Base-by-base conservation (phyloP, 1,140 invertebrate species). In the Pseudachorutes palmiensis region DNA sequence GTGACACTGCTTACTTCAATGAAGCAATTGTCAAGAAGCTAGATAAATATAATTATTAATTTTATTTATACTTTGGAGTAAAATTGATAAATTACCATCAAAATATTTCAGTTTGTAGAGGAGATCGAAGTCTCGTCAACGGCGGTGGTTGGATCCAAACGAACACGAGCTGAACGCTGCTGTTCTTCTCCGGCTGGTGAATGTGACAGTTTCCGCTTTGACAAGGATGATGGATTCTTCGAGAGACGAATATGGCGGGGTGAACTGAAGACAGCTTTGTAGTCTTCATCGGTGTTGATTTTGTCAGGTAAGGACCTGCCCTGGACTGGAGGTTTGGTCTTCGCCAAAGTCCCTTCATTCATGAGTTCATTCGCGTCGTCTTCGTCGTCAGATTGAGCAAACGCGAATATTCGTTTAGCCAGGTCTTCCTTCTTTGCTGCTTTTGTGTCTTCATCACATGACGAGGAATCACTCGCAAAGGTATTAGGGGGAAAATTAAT, bases 11-110 rank as follows among this genome's bases (percentile, higher is more conserved):
- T 57, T 57, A 22, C 19, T 22, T 57, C 22, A 9, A 28, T 57
- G 26, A 57, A 57, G 55, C 36, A 57, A 57, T 57, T 22, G 26
- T 22, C 19, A 57, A 22, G 55, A 57, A 57, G 24, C 55, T 57
- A 22, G 55, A 57, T 57, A 57, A n/a, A 14, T 22, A 28, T 57
- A 28, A n/a, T 14, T 28, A 28, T 14, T 57, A n/a, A 57, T 12
- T 12, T 45, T 12, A 45, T 45, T 45, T 45, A 12, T 45, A 45
- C 36, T 45, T 45, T 45, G 9, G 19, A 45, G 36, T 45, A 12
- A 12, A 45, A 9, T 45, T 45, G 9, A 12, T 19, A 45, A 45
- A 45, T 45, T 45, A 45, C 36, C 36, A 12, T 45, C 36, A 19
- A 19, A 45, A 45, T 45, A 45, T 12, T 12, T 45, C 9, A 45